Base-by-base conservation (phyloP, 2,797 vertebrate genomes). In the Falco biarmicus region DNA sequence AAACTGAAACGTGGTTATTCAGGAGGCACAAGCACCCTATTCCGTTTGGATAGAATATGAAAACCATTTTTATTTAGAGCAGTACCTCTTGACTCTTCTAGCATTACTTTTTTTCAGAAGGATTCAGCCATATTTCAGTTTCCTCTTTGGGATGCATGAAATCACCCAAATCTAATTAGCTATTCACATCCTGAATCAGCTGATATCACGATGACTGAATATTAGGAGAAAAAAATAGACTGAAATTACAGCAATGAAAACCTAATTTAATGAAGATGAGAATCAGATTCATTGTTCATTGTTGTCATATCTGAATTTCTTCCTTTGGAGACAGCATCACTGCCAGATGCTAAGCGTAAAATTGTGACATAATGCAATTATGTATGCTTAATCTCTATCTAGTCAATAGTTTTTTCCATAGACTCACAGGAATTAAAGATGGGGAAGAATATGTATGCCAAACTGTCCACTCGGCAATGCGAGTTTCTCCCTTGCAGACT, bases 221-320 rank as follows among this genome's bases (percentile, higher is more conserved):
- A 94, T 94, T 85, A 90, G 60, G 61, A 71, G 65, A 86, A 95
- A 95, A 95, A 96, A 95, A 95, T 84, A 94, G 82, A 43, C 66
- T 85, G 48, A 93, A 96, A 90, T 90, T 73, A 59, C 56, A 87
- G 59, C 84, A 95, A 82, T 94, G 77, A 92, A 96, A 85, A 61
- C 29, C 26, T 47, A 78, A 1, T 93, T 89, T 95, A 95, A 87
- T 48, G 86, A 94, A 93, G 81, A 92, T 92, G 86, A 93, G 84
- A 92, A 90, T 95, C 78, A 82, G 66, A 87, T 73, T 89, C 77
- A 84, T 75, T 95, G 90, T 92, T 93, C 87, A 87, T 81, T 92
- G 74, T 90, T 89, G 59, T 87, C 59, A 90, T 87, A 81, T 82
- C 79, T 90, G 50, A 96, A 41, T 89, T 97, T 89, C 59, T 84